Evolutionary conservation across 2,888 invertebrate species (phyloP).

Genomic region (Portevinia maculata): DNA sequence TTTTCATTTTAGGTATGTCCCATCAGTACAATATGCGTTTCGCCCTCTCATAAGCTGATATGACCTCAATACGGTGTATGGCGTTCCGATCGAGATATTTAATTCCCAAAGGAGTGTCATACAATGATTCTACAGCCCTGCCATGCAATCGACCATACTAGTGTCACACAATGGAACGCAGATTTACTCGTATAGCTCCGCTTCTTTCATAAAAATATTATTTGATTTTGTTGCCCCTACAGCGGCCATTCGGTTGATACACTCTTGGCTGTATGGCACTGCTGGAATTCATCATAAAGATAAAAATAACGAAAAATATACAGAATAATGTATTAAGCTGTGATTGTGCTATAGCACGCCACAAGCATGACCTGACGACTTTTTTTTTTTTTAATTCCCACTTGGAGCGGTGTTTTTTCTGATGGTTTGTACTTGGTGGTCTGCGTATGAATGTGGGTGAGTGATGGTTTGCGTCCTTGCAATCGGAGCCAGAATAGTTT

Average conservation of each 20-base stretch:
- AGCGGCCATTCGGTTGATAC: constrained; percentile 19
- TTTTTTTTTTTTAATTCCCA: constrained; percentile 2
- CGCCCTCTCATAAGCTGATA: neutral
- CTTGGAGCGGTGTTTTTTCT: neutral
- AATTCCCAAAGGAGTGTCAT: constrained; percentile 27
- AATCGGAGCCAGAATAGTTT: neutral
- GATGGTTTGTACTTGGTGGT: neutral
- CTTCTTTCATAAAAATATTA: neutral
- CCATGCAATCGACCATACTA: constrained; percentile 44
- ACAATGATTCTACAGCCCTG: neutral
- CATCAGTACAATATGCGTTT: neutral
- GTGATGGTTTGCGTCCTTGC: constrained; percentile 4
- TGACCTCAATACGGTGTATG: constrained; percentile 31
- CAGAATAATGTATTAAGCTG: neutral
- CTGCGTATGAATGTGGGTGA: constrained; percentile 1
- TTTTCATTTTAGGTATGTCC: neutral
- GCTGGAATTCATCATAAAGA: constrained; percentile 23
- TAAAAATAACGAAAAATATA: constrained; percentile 16
- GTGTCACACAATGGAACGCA: constrained; percentile 42
- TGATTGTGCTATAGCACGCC: constrained; percentile 44
- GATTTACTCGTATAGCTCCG: no score
- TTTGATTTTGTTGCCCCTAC: constrained; percentile 11
- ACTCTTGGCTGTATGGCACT: constrained; percentile 26
- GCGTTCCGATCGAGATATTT: constrained; percentile 5
- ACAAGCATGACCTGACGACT: constrained; percentile 14